phyloP scores from a whole-genome alignment of 1,140 invertebrate species.

The Druon quercuslanigerum region DNA sequence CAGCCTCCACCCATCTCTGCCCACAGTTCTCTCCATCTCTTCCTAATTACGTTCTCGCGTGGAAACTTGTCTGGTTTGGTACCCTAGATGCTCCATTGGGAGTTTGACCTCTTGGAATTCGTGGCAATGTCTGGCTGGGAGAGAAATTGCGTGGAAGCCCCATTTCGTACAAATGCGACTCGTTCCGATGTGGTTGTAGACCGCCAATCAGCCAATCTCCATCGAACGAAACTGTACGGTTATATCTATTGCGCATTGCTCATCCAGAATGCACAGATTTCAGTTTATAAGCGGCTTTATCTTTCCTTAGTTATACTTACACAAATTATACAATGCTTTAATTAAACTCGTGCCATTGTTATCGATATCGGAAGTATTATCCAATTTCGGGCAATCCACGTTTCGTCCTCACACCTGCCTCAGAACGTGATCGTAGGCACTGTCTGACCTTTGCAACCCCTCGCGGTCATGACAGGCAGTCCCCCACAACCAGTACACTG shows the following conservation, averaged over 20 bases:
- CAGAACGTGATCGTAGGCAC: too few relatives aligned
- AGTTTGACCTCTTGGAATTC: constrained; percentile 17
- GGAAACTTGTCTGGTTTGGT: constrained; percentile 17
- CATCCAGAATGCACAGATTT: not conserved
- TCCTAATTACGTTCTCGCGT: constrained; percentile 15
- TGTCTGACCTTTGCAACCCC: too few relatives aligned
- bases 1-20: constrained; percentile 15
- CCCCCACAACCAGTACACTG: too few relatives aligned
- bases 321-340: too few relatives aligned
- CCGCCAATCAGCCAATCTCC: constrained; percentile 26
- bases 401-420: too few relatives aligned
- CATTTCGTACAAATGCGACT: not conserved
- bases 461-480: too few relatives aligned
- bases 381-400: too few relatives aligned
- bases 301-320: not conserved
- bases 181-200: not conserved
- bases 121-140: constrained; percentile 1
- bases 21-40: constrained; percentile 5
- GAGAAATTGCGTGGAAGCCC: not conserved
- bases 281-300: not conserved
- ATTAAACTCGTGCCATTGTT: too few relatives aligned
- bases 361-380: too few relatives aligned
- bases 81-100: not conserved
- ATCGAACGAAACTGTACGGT: not conserved
- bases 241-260: not conserved